phyloP scores from a whole-genome alignment of 2,888 invertebrate species.

The Tiliacea aurago region DNA sequence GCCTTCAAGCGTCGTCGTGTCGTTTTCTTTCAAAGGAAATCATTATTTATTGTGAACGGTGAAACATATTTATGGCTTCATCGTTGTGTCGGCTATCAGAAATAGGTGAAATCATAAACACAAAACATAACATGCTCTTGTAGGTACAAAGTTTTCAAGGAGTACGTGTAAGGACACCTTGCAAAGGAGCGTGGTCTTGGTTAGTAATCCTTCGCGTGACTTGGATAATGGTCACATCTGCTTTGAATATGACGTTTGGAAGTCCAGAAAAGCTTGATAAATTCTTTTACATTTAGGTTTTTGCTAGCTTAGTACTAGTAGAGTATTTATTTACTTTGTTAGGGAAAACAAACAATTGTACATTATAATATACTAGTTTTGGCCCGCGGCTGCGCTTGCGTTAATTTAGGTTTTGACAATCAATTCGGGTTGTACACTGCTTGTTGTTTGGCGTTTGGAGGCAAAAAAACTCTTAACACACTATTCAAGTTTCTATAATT shows the following conservation, averaged over 20 bases:
- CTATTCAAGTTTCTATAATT: no score
- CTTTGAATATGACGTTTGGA: not conserved
- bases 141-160: not conserved
- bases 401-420: no score
- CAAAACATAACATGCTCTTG: no score
- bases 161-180: not conserved
- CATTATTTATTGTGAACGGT: not conserved
- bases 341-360: no score
- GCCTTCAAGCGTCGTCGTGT: no score
- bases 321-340: no score
- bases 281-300: not conserved
- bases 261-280: not conserved
- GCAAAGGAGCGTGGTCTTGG: not conserved
- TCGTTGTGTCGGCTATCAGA: not conserved
- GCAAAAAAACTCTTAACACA: no score
- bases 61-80: constrained; percentile 5
- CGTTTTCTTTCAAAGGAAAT: constrained; percentile 6
- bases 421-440: no score
- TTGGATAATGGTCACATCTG: not conserved
- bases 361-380: no score
- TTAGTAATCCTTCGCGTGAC: not conserved
- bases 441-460: no score
- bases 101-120: not conserved
- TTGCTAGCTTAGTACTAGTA: not conserved
- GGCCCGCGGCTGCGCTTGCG: no score